Percentiles rank a stretch among this genome's conserved stretches.
phyloP scores from a whole-genome alignment of 2,888 invertebrate species.

The Drosophila anomelani region DNA sequence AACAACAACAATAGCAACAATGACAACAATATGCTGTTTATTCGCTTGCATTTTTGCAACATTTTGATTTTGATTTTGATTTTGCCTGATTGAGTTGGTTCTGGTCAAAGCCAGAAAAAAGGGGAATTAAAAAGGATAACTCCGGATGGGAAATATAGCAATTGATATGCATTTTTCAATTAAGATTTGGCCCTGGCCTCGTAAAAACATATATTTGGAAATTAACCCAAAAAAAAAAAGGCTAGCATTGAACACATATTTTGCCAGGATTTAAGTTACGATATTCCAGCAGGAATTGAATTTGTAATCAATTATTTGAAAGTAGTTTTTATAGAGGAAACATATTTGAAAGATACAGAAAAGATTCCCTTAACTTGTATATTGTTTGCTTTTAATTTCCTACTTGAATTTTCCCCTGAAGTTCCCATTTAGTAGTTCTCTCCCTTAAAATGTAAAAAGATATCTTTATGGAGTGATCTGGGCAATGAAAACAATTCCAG shows the following conservation, averaged over 20 bases:
- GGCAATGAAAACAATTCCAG: conserved; percentile 31
- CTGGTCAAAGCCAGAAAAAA: conserved; percentile 2
- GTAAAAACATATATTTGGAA: conserved; percentile 1
- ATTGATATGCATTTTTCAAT: conserved; percentile 43
- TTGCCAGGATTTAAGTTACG: neutral
- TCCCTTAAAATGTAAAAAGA: neutral
- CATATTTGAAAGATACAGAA: neutral
- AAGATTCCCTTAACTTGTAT: neutral
- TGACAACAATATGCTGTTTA: conserved; percentile 65
- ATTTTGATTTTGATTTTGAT: conserved; percentile 57
- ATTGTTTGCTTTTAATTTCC: conserved; percentile 5
- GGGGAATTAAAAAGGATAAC: conserved; percentile 4
- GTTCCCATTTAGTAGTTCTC: no score
- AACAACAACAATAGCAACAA: conserved; percentile 16
- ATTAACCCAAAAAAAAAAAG: neutral
- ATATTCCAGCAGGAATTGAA: no score
- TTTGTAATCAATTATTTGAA: neutral
- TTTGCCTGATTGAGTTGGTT: conserved; percentile 68
- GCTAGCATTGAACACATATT: no score
- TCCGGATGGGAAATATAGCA: conserved; percentile 5
- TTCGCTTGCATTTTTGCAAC: conserved; percentile 59
- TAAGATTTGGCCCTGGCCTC: conserved; percentile 13
- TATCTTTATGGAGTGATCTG: conserved; percentile 23
- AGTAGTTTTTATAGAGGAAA: neutral
- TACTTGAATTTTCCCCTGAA: neutral